Evolutionary conservation across 1,140 invertebrate genomes (phyloP), one percentile per base, ranked within the genome.

Genomic region (Colletes latitarsis): DNA sequence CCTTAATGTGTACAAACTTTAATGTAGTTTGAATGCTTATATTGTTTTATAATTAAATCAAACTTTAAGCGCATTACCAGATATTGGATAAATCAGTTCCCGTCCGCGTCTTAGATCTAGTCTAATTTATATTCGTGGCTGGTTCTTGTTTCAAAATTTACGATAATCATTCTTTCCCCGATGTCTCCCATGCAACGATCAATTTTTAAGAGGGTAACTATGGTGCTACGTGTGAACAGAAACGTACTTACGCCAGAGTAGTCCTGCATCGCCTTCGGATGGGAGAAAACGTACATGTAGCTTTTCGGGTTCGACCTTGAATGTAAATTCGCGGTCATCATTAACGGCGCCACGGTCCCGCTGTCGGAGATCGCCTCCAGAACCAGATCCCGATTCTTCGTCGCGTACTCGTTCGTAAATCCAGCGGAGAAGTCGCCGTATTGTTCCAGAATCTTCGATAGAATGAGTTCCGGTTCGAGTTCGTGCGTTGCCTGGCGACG

Each of bases 361-460:
- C 96, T 98, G 93, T 99, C 98, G 58, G 97, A 98, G 49, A 99
- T 94, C 53, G 98, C 95, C 86, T 98, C 96, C 64, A 99, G 93
- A 0, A 98, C 95, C 53, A 96, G 95, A 90, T 99, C 97, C 41
- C 98, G 95, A 91, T 94, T 89, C 88, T 91, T 89, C 87, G 83
- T 87, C 0, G 81, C 83, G 71, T 91, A 91, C 8, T 91, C 88
- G 63, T 85, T 74, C 4, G 85, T 76, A 41, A 83, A 92, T 49
- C 82, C 82, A 30, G 76, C 81, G 8, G 83, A 87, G 58, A 78
- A 88, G 43, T 89, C 88, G 17, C 93, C 87, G 85, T 93, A 91
- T 86, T 96, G 95, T 72, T 95, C 94, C 69, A 95, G 93, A 72
- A 95, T 95, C 79, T 94, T 95, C 87, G 94, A 95, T 19, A 95